Evolutionary conservation across 2,113 vertebrate species (phyloP).

Genomic region (Aldabrachelys gigantea): DNA sequence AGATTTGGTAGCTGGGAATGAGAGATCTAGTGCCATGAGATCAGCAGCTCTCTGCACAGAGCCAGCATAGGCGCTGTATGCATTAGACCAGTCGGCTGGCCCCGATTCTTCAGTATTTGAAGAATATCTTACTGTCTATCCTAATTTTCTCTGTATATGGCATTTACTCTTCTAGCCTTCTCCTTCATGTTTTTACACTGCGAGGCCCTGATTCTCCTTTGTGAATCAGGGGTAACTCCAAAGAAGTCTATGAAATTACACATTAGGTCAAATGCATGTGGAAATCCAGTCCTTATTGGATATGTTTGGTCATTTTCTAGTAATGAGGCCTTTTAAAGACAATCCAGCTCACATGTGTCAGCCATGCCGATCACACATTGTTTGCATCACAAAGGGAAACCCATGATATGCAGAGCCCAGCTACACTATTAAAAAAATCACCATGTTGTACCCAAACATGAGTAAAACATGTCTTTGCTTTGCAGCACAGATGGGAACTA

Average conservation of each 20-base stretch:
- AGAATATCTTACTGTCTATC: too few relatives aligned
- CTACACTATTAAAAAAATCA: not conserved
- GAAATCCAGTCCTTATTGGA: not conserved
- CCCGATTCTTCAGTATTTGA: too few relatives aligned
- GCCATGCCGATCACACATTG: not conserved
- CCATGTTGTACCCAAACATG: not conserved
- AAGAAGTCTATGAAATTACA: not conserved
- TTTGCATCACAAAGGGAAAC: not conserved
- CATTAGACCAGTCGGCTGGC: too few relatives aligned
- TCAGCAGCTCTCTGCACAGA: too few relatives aligned
- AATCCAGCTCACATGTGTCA: not conserved
- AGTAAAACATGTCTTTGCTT: not conserved
- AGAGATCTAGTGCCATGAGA: too few relatives aligned
- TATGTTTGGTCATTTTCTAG: not conserved
- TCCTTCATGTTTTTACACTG: too few relatives aligned
- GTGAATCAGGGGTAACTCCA: not conserved
- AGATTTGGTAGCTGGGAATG: too few relatives aligned
- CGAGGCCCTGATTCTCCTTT: too few relatives aligned
- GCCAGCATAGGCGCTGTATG: too few relatives aligned
- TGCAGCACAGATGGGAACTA: not conserved
- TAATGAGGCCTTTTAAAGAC: not conserved
- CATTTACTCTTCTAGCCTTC: too few relatives aligned
- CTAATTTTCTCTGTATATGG: too few relatives aligned
- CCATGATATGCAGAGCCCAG: not conserved
- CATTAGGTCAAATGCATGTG: not conserved